Percentiles rank a stretch among this genome's conserved stretches.
Conservation (phyloP, 1,140 invertebrate species). For the Diplogasteroides magnus region DNA sequence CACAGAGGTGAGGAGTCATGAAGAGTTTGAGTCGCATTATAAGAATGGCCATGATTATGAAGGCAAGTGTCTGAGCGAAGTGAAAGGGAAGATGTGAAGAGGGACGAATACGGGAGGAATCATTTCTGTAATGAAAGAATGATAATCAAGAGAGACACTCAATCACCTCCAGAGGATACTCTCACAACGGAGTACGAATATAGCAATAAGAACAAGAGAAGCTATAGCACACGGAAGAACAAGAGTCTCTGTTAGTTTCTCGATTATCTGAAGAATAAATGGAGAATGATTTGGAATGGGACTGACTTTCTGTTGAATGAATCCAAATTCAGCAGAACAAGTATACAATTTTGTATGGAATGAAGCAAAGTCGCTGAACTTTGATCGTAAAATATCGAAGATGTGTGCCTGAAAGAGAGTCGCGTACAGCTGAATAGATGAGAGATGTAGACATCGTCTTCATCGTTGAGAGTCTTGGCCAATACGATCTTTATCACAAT, state of each 20-base stretch:
- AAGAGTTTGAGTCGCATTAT: conserved; percentile 80
- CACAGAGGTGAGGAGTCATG: conserved; percentile 73
- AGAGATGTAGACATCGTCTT: conserved; percentile 61
- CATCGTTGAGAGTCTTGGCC: conserved; percentile 58
- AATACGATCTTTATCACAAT: conserved; percentile 59
- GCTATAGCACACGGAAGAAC: conserved; percentile 63
- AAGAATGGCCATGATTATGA: conserved; percentile 65
- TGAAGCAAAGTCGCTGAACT: conserved; percentile 69
- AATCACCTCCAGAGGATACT: not conserved
- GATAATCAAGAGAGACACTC: no score
- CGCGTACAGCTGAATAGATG: no score
- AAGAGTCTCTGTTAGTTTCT: conserved; percentile 60
- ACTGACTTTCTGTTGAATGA: conserved; percentile 63
- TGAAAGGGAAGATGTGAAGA: conserved; percentile 12
- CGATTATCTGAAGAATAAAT: conserved; percentile 37
- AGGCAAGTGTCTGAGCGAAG: conserved; percentile 1
- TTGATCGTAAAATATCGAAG: conserved; percentile 70
- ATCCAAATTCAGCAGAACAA: conserved; percentile 76
- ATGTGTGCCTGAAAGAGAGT: conserved; percentile 73
- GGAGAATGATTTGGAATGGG: not conserved
- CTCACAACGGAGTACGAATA: conserved; percentile 30
- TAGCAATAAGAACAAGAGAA: conserved; percentile 53
- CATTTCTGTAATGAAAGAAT: not conserved
- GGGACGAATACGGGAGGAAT: not conserved
- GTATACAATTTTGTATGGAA: conserved; percentile 80